Evolutionary conservation across 2,797 vertebrate species (phyloP).

Genomic region (Hirundo rustica): DNA sequence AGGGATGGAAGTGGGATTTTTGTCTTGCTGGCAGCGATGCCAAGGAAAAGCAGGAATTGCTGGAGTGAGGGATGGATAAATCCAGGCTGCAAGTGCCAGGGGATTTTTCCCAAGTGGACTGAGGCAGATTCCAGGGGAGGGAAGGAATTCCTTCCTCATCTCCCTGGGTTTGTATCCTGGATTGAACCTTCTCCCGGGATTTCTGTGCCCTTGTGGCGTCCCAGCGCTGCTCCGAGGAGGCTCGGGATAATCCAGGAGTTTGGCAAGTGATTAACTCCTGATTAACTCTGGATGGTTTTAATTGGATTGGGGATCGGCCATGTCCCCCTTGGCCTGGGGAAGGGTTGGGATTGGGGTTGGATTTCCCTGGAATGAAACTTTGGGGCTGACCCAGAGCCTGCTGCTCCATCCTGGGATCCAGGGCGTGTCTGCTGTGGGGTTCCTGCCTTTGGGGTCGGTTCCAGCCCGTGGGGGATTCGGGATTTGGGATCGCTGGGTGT

Average conservation of each 20-base stretch:
- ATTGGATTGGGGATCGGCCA: neutral
- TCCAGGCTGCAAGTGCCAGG: too few relatives aligned
- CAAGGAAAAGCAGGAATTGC: neutral
- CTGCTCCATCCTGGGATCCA: neutral
- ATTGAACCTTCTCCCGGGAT: fast-evolving
- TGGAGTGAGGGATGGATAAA: too few relatives aligned
- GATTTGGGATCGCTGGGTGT: neutral
- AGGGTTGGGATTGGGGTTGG: neutral
- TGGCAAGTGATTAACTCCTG: neutral
- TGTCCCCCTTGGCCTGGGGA: neutral
- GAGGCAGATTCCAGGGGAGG: neutral
- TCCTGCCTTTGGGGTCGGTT: neutral
- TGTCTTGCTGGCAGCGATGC: neutral
- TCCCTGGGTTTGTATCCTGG: fast-evolving
- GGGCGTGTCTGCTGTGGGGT: neutral
- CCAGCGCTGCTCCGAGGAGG: neutral
- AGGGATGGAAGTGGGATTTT: neutral
- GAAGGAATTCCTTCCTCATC: too few relatives aligned
- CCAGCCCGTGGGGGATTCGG: neutral
- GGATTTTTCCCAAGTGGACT: fast-evolving
- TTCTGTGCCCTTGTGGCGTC: neutral
- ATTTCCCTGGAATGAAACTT: neutral
- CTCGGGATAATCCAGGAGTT: neutral
- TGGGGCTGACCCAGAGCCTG: neutral
- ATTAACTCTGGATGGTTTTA: neutral